phyloP scores from a whole-genome alignment of 2,888 invertebrate species.

The Tetrapedia diversipes region DNA sequence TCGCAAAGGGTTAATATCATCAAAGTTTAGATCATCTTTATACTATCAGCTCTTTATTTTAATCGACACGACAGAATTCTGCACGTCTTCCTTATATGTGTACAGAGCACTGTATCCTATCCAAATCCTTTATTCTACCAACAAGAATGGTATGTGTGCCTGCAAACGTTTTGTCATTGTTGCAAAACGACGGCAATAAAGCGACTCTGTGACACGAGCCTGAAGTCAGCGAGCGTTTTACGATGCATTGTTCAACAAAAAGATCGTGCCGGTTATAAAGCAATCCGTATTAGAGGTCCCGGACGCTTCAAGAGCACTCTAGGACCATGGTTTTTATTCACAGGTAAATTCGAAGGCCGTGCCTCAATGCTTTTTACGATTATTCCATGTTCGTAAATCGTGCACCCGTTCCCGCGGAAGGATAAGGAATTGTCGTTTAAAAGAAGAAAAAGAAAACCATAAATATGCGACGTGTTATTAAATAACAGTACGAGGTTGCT shows the following conservation, averaged over 20 bases:
- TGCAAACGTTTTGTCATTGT: background rate
- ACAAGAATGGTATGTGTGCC: too few relatives aligned
- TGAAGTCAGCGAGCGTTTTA: slow-evolving; percentile 44
- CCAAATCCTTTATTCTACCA: background rate
- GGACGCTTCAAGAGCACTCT: background rate
- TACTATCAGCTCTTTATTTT: too few relatives aligned
- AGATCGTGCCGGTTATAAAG: slow-evolving; percentile 18
- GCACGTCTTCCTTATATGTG: too few relatives aligned
- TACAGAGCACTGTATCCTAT: background rate
- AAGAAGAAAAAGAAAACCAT: too few relatives aligned
- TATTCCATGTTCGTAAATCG: slow-evolving; percentile 13
- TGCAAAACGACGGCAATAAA: slow-evolving; percentile 17
- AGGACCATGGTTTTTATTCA: slow-evolving; percentile 15
- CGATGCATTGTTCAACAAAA: slow-evolving; percentile 35
- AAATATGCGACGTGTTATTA: too few relatives aligned
- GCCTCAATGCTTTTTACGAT: slow-evolving; percentile 24
- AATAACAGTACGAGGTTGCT: background rate
- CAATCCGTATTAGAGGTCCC: slow-evolving; percentile 14
- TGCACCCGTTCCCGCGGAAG: background rate
- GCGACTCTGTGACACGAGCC: slow-evolving; percentile 22
- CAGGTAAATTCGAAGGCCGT: slow-evolving; percentile 26
- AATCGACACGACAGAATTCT: too few relatives aligned
- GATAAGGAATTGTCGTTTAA: background rate
- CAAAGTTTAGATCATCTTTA: too few relatives aligned
- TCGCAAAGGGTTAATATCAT: too few relatives aligned